A percentile compares a stretch with the other conserved stretches of the same genome.
Conservation (phyloP, 2,888 invertebrate genomes). For the Cylloceria caligata region DNA sequence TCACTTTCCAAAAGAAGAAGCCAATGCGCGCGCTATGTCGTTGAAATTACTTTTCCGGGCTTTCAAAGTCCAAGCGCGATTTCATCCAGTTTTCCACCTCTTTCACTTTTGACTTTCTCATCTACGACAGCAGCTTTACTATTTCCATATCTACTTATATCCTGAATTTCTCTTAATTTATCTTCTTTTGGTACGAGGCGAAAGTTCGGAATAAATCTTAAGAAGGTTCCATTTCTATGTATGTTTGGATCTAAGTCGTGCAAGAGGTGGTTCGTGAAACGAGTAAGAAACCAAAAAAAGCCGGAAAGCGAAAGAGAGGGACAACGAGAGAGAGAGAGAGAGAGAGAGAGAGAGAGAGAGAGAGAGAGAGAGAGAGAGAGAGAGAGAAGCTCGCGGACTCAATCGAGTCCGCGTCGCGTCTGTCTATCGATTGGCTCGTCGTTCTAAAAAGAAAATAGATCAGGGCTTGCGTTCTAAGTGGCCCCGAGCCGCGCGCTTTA, state of each 20-base stretch:
- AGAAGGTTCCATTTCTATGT: slow-evolving; percentile 27
- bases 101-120: slow-evolving; percentile 58
- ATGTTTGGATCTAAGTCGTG: slow-evolving; percentile 32
- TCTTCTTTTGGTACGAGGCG: slow-evolving; percentile 41
- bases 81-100: slow-evolving; percentile 50
- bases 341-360: slow-evolving; percentile 53
- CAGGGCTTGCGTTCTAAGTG: slow-evolving; percentile 64
- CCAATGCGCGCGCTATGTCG: slow-evolving; percentile 69
- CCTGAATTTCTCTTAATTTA: slow-evolving; percentile 43
- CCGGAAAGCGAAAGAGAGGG: no score
- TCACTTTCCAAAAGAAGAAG: slow-evolving; percentile 30
- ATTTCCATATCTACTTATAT: background rate
- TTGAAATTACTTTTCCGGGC: slow-evolving; percentile 68
- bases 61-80: slow-evolving; percentile 56
- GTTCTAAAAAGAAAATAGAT: slow-evolving; percentile 74
- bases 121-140: slow-evolving; percentile 11
- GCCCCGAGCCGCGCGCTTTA: slow-evolving; percentile 38
- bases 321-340: slow-evolving; percentile 57
- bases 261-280: slow-evolving; percentile 36
- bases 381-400: slow-evolving; percentile 36
- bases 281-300: slow-evolving; percentile 28
- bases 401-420: slow-evolving; percentile 58
- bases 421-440: slow-evolving; percentile 71
- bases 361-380: slow-evolving; percentile 54
- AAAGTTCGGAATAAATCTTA: slow-evolving; percentile 13